These are phyloP conservation scores for Ctenopoma multispine DNA, from an alignment of 2,797 vertebrate species.

Conservation along the genomic window DNA sequence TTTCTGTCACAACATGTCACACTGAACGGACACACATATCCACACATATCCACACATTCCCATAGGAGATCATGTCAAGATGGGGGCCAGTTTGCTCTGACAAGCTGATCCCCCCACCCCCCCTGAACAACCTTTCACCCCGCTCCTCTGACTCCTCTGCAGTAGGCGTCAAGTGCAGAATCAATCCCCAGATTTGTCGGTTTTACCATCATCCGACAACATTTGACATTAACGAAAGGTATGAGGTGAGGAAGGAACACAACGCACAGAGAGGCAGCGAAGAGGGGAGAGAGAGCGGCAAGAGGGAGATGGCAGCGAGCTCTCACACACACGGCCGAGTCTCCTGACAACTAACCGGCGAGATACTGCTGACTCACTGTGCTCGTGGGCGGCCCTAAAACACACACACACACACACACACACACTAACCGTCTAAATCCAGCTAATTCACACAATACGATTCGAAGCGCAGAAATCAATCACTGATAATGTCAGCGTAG, in stretches of 20 bases:
- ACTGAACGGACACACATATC: constrained; percentile 49
- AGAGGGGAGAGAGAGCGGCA: constrained; percentile 39
- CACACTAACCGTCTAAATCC: constrained; percentile 8
- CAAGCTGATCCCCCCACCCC: constrained; percentile 42
- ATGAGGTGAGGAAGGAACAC: constrained; percentile 8
- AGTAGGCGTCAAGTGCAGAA: constrained; percentile 16
- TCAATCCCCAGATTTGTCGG: constrained; percentile 21
- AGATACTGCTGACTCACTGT: constrained; percentile 83
- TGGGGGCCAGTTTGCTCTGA: constrained; percentile 55
- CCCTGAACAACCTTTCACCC: constrained; percentile 70
- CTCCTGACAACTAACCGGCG: constrained; percentile 61
- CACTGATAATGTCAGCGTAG: constrained; percentile 5
- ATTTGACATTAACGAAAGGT: constrained; percentile 22
- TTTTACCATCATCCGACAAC: constrained; percentile 7
- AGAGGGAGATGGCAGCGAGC: constrained; percentile 63
- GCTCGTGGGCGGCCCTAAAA: constrained; percentile 59
- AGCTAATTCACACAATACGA: constrained; percentile 4
- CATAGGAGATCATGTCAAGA: constrained; percentile 73
- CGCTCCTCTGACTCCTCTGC: constrained; percentile 20
- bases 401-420: constrained; percentile 21
- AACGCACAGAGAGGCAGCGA: constrained; percentile 5
- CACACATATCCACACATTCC: constrained; percentile 48
- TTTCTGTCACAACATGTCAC: constrained; percentile 80
- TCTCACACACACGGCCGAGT: constrained; percentile 37
- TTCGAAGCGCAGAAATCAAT: constrained; percentile 3